Evolutionary conservation across 2,113 vertebrate species (phyloP).

Genomic region (Taurulus bubalis): DNA sequence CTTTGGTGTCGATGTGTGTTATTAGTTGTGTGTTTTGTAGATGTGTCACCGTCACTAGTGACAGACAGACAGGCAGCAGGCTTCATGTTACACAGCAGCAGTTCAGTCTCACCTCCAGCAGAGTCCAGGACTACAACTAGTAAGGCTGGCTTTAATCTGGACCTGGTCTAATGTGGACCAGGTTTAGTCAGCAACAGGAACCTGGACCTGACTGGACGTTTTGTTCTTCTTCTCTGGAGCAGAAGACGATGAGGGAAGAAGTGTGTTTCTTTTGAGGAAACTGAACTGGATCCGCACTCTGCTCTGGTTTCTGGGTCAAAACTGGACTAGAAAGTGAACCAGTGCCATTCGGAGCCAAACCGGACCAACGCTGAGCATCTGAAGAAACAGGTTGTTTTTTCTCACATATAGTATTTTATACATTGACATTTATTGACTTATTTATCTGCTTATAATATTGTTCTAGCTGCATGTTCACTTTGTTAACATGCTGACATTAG

Average conservation of each 20-base stretch:
- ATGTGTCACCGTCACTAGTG: not conserved
- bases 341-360: not conserved
- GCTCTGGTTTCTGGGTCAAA: conserved; percentile 26
- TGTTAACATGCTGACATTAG: not conserved
- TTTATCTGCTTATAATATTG: not conserved
- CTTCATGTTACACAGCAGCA: conserved; percentile 48
- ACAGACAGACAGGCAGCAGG: conserved; percentile 21
- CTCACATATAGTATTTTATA: not conserved
- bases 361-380: conserved; percentile 24
- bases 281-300: conserved; percentile 17
- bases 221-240: not conserved
- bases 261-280: conserved; percentile 16
- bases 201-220: not conserved
- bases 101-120: conserved; percentile 45
- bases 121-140: not conserved
- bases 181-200: not conserved
- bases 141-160: not conserved
- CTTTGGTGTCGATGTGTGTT: not conserved
- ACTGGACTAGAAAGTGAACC: conserved; percentile 10
- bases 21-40: not conserved
- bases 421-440: not conserved
- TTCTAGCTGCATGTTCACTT: not conserved
- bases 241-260: conserved; percentile 11
- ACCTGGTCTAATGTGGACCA: conserved; percentile 12
- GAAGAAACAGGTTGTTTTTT: conserved; percentile 44